Evolutionary conservation across 2,113 vertebrate genomes (phyloP).

Genomic region (Psettodes erumei): DNA sequence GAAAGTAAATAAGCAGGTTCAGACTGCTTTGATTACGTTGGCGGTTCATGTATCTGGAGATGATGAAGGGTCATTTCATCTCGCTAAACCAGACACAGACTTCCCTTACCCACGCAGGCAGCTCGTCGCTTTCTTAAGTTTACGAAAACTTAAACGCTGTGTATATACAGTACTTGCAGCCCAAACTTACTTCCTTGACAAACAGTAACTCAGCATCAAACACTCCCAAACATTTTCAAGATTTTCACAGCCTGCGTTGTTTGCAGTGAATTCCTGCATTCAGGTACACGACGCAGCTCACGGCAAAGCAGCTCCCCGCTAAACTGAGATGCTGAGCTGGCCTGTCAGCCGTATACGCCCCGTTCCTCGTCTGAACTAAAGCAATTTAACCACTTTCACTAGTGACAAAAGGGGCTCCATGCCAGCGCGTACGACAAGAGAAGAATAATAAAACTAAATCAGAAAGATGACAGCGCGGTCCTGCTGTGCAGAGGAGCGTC

Average conservation of each 20-base stretch:
- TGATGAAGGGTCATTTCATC: neutral
- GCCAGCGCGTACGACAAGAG: neutral
- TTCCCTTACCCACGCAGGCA: neutral
- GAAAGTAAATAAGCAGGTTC: neutral
- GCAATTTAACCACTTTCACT: slow-evolving; percentile 11
- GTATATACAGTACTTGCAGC: neutral
- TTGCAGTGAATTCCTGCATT: slow-evolving; percentile 25
- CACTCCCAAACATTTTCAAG: slow-evolving; percentile 7
- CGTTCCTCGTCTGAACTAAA: slow-evolving; percentile 15
- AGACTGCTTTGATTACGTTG: no score
- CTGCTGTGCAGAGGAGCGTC: neutral
- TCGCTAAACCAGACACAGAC: neutral
- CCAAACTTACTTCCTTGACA: slow-evolving; percentile 7
- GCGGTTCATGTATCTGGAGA: neutral
- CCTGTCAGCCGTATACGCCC: slow-evolving; percentile 45
- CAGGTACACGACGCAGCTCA: slow-evolving; percentile 30
- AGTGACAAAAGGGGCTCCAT: neutral
- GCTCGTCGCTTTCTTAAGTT: neutral
- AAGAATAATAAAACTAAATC: neutral
- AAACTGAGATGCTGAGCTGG: slow-evolving; percentile 3
- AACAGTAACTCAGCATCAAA: neutral
- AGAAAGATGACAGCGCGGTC: neutral
- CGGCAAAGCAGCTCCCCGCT: slow-evolving; percentile 21
- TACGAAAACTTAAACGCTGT: neutral
- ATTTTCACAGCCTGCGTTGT: slow-evolving; percentile 17